Evolutionary conservation across 2,888 invertebrate genomes (phyloP).

Genomic region (Ischnus inquisitorius): DNA sequence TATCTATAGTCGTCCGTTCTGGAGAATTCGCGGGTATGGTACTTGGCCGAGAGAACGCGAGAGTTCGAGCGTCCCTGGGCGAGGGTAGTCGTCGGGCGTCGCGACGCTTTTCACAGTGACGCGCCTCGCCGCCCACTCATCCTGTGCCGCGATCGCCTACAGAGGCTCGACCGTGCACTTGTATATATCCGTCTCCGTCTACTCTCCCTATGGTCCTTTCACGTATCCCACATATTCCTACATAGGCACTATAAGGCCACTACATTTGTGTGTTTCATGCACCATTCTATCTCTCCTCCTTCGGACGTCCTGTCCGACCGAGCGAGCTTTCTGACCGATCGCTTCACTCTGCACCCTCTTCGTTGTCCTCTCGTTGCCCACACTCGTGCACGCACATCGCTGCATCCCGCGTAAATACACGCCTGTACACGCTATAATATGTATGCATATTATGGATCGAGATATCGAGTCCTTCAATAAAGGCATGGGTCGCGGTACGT

Average conservation of each 20-base stretch:
- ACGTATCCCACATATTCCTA: slow-evolving; percentile 20
- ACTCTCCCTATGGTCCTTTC: slow-evolving; percentile 6
- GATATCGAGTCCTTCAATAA: slow-evolving; percentile 73
- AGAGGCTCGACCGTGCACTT: slow-evolving; percentile 32
- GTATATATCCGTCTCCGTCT: slow-evolving; percentile 31
- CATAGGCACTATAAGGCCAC: slow-evolving; percentile 17
- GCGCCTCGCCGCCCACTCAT: slow-evolving; percentile 57
- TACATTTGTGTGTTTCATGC: slow-evolving; percentile 9
- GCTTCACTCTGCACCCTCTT: slow-evolving; percentile 65
- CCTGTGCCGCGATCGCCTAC: slow-evolving; percentile 15
- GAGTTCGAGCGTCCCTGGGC: slow-evolving; percentile 51
- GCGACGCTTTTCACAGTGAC: slow-evolving; percentile 71
- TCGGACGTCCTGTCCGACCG: slow-evolving; percentile 71
- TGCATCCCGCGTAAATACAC: slow-evolving; percentile 20
- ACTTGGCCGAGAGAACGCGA: slow-evolving; percentile 50
- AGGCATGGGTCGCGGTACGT: slow-evolving; percentile 62
- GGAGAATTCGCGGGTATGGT: slow-evolving; percentile 31
- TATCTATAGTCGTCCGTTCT: slow-evolving; percentile 15
- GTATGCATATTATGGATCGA: slow-evolving; percentile 10
- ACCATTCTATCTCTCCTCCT: slow-evolving; percentile 63
- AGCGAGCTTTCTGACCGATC: slow-evolving; percentile 68
- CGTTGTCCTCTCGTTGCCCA: slow-evolving; percentile 29
- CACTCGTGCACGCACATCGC: slow-evolving; percentile 12
- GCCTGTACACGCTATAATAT: not conserved
- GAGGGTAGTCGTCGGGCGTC: slow-evolving; percentile 53